Evolutionary conservation across 2,888 invertebrate genomes (phyloP), one percentile per base, ranked within the genome.

Genomic region (Cephus pygmeus): DNA sequence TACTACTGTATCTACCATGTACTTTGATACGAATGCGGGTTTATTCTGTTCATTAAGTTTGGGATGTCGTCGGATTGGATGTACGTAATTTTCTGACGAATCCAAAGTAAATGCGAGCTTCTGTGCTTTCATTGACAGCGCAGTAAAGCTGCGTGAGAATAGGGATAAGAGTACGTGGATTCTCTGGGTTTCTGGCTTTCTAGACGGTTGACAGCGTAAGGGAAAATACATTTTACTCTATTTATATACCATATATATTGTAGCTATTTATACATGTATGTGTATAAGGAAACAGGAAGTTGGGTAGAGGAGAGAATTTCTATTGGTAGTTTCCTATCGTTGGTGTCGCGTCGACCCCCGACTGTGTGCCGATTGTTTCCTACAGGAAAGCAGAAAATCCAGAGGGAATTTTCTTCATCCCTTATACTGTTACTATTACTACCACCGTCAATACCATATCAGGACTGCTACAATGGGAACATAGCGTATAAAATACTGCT

Each of bases 361-460:
- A 69, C 69, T 69, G 34, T 23, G 68, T 69, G 69, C 35, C 35
- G 56, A 77, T 73, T 77, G 73, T 76, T 69, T 69, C 40, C 33
- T 69, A 69, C 40, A 56, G 40, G 40, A 56, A 56, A 56, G 40
- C 9, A 56, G 40, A 56, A 56, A 56, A 56, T 56, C 40, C 40
- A 56, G 40, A 23, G 23, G 40, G 23, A 56, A 56, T 56, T 56
- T 56, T 56, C 40, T 56, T 56, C 40, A 56, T 56, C 23, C 40
- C 40, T 56, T 56, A 56, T 56, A 56, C 23, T 9, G 40, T 56
- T 56, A 56, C 40, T 56, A 56, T 56, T 56, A 56, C 23, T 56
- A 23, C 15, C 40, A 23, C 23, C 40, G 15, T 9, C 23, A 23
- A 56, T 56, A 56, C 40, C 23, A 23, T 6, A 23, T 6, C 40